These are phyloP conservation scores for Conops quadrifasciatus DNA, from an alignment of 2,888 invertebrate species.

Conservation along the genomic window DNA sequence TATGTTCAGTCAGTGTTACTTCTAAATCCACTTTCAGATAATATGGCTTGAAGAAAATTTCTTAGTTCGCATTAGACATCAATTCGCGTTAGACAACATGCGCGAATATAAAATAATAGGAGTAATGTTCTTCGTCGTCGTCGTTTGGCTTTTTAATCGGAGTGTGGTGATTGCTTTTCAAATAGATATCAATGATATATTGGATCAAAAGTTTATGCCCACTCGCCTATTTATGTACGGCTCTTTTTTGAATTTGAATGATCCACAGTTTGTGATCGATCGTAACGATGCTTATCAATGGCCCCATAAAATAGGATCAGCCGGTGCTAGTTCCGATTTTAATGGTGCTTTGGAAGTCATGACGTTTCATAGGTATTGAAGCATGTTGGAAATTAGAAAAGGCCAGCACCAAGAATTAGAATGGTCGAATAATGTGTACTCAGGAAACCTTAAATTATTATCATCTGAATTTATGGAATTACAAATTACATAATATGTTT, in stretches of 20 bases:
- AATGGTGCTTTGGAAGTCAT: conserved; percentile 72
- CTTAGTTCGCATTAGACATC: conserved; percentile 10
- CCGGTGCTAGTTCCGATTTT: conserved; percentile 65
- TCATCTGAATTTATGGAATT: too few species aligned
- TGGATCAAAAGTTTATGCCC: conserved; percentile 76
- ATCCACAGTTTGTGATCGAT: neutral
- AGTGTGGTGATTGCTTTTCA: conserved; percentile 36
- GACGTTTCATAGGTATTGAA: conserved; percentile 75
- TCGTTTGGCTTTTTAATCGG: neutral
- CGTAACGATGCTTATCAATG: neutral
- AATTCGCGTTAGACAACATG: conserved; percentile 10
- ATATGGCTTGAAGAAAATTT: neutral
- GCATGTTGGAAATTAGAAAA: too few species aligned
- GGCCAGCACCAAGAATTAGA: too few species aligned
- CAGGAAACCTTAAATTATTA: too few species aligned
- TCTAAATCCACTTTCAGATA: neutral
- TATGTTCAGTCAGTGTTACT: neutral
- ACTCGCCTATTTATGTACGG: conserved; percentile 69
- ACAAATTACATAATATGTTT: too few species aligned
- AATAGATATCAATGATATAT: conserved; percentile 73
- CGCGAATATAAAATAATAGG: neutral
- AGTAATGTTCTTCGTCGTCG: too few species aligned
- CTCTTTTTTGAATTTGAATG: conserved; percentile 33
- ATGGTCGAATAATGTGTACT: too few species aligned
- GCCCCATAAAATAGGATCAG: neutral